phyloP scores from a whole-genome alignment of 2,113 vertebrate species.

The Heterochromis multidens region DNA sequence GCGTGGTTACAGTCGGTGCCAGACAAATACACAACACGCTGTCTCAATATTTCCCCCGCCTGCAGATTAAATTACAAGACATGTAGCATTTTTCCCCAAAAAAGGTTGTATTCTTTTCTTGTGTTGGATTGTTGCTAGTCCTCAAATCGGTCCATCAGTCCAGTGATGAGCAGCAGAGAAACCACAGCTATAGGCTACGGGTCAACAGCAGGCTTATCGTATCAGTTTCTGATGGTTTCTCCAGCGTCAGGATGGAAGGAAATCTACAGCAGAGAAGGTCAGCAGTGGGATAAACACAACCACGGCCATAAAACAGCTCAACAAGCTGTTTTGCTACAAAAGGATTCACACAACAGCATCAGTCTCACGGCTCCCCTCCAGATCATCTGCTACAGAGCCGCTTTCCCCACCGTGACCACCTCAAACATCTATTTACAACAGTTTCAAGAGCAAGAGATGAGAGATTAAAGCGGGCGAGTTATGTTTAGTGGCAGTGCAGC shows the following conservation, averaged over 20 bases:
- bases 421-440: constrained; percentile 53
- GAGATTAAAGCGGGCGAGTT: constrained; percentile 12
- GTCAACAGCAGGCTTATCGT: constrained; percentile 9
- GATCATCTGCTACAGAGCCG: constrained; percentile 12
- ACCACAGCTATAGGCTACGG: constrained; percentile 26
- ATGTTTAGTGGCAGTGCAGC: constrained; percentile 4
- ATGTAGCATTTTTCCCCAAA: neutral
- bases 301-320: constrained; percentile 26
- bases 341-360: neutral
- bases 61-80: constrained; percentile 27
- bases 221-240: neutral
- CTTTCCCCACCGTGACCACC: neutral
- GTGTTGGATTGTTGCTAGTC: neutral
- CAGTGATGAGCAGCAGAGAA: constrained; percentile 27
- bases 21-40: constrained; percentile 44
- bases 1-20: constrained; percentile 48
- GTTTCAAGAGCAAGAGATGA: constrained; percentile 23
- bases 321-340: constrained; percentile 49
- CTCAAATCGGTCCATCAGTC: neutral
- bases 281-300: constrained; percentile 18
- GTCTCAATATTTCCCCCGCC: constrained; percentile 6
- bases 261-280: constrained; percentile 15
- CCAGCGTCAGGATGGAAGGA: neutral
- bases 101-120: neutral
- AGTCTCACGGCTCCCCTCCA: neutral